These are phyloP conservation scores for Tryphoninae sp. DNA, from an alignment of 2,888 invertebrate genomes.

Conservation along the genomic window DNA sequence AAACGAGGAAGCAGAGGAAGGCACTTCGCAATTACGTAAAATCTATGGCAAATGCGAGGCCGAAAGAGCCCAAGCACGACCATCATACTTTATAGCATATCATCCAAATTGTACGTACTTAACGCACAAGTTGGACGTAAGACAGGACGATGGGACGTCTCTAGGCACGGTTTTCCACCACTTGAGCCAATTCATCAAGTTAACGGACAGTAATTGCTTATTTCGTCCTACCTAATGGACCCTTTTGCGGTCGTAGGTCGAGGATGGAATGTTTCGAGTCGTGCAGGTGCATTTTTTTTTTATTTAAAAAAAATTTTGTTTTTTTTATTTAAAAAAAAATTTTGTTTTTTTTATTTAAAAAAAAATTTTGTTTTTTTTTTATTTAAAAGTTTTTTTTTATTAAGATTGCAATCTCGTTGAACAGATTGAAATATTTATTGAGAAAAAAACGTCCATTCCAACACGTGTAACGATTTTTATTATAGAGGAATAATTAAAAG, in stretches of 20 bases:
- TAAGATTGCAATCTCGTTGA: too few relatives aligned
- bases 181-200: constrained; percentile 43
- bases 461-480: background rate
- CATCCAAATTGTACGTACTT: constrained; percentile 72
- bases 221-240: constrained; percentile 49
- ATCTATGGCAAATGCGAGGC: constrained; percentile 69
- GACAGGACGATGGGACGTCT: constrained; percentile 20
- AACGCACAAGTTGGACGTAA: constrained; percentile 52
- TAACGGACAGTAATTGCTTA: constrained; percentile 49
- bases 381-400: too few relatives aligned
- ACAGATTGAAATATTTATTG: too few relatives aligned
- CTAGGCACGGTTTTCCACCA: constrained; percentile 19
- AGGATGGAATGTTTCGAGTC: too few relatives aligned
- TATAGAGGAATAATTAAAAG: background rate
- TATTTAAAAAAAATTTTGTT: too few relatives aligned
- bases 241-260: background rate
- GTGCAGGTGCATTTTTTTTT: background rate
- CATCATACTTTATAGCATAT: constrained; percentile 64
- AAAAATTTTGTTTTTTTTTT: too few relatives aligned
- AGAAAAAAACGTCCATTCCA: background rate
- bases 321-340: too few relatives aligned
- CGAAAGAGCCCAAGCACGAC: constrained; percentile 12
- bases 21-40: constrained; percentile 70
- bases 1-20: constrained; percentile 29
- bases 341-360: background rate